Conservation (phyloP, 2,797 vertebrate species). For the Danio albolineatus region DNA sequence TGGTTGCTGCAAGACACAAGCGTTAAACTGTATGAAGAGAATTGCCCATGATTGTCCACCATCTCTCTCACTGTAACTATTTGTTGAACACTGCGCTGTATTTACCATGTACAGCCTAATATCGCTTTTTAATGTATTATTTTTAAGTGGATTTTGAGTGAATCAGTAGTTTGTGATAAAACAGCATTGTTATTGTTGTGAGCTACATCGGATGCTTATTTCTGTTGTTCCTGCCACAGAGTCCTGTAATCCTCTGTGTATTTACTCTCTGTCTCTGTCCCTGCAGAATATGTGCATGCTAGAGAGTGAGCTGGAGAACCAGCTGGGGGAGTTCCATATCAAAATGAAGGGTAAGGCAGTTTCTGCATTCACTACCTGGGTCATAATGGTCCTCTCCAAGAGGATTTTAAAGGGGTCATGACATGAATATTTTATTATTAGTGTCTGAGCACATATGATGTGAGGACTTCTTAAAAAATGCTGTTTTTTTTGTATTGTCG, state of each 20-base stretch:
- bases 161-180: background rate
- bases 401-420: background rate
- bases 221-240: background rate
- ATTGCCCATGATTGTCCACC: background rate
- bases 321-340: slow-evolving; percentile 94
- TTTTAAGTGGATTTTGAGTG: background rate
- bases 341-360: slow-evolving; percentile 92
- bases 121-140: background rate
- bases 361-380: background rate
- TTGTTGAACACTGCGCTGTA: background rate
- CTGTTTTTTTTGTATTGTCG: too few relatives aligned
- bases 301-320: slow-evolving; percentile 93
- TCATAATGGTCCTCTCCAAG: background rate
- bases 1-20: slow-evolving; percentile 23
- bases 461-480: too few relatives aligned
- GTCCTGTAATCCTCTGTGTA: background rate
- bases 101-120: background rate
- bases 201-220: background rate
- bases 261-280: slow-evolving; percentile 3
- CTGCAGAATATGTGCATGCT: slow-evolving; percentile 93
- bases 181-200: too few relatives aligned
- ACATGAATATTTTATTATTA: background rate
- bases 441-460: background rate
- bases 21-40: background rate
- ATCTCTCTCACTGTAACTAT: background rate